Evolutionary conservation across 2,888 invertebrate species (phyloP).

Genomic region (Drosophila paramelanica): DNA sequence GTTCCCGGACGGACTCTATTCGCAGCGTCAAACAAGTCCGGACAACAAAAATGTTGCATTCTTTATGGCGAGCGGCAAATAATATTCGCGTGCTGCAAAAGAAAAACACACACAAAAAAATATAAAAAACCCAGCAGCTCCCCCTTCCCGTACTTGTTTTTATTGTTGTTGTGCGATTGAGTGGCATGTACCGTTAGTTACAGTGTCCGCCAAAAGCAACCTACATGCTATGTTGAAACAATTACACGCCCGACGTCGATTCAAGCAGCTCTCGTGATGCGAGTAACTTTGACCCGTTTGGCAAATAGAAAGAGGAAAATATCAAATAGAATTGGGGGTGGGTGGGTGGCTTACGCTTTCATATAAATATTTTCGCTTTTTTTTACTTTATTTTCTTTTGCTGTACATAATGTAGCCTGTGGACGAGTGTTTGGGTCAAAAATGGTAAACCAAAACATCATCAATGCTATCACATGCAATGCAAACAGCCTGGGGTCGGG

Average conservation of each 20-base stretch:
- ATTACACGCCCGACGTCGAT: slow-evolving; percentile 50
- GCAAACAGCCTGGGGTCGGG: background rate
- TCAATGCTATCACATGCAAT: slow-evolving; percentile 63
- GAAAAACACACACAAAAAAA: slow-evolving; percentile 4
- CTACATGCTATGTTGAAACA: slow-evolving; percentile 44
- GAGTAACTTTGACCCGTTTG: slow-evolving; percentile 70
- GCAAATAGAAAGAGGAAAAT: slow-evolving; percentile 37
- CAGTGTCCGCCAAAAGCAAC: slow-evolving; percentile 56
- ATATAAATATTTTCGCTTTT: slow-evolving; percentile 19
- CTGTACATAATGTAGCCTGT: slow-evolving; percentile 21
- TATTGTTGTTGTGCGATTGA: slow-evolving; percentile 67
- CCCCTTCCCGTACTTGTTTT: slow-evolving; percentile 8
- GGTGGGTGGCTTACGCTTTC: slow-evolving; percentile 5
- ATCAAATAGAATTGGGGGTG: slow-evolving; percentile 13
- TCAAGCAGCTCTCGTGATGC: slow-evolving; percentile 42
- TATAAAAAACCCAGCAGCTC: slow-evolving; percentile 7
- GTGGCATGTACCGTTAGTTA: slow-evolving; percentile 75
- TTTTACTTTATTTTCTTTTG: slow-evolving; percentile 5
- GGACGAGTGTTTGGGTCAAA: slow-evolving; percentile 34
- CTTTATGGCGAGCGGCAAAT: slow-evolving; percentile 68
- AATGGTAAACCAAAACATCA: slow-evolving; percentile 71
- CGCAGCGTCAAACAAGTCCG: slow-evolving; percentile 25
- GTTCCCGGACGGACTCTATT: slow-evolving; percentile 37
- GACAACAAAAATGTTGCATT: slow-evolving; percentile 72
- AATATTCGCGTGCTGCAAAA: slow-evolving; percentile 71